Evolutionary conservation across 2,113 vertebrate genomes (phyloP), one percentile per base, ranked within the genome.

Genomic region (Xyliphius kryptos): DNA sequence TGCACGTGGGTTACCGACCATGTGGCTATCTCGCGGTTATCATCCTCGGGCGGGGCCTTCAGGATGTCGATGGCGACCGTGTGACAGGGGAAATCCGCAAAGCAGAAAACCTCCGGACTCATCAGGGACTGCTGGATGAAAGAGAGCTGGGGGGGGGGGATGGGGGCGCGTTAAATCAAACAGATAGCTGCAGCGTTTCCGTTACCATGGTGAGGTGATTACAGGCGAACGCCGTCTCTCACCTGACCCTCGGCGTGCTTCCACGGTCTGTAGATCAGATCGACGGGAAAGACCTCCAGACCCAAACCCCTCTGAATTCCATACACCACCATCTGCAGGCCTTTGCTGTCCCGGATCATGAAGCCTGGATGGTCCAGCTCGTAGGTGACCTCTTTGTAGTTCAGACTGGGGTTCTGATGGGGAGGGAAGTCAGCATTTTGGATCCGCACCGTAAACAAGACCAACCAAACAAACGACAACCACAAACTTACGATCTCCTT

Each of bases 211-310:
- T n/a, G n/a, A n/a, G n/a, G n/a, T n/a, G n/a, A n/a, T n/a, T n/a
- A n/a, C n/a, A n/a, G n/a, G 26, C 4, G 26, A 6, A 32, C 26
- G 2, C 26, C 4, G 1, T 17, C 47, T 22, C 11, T 73, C 76
- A 99, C 96, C 91, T 99, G 96, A 75, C 96, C 96, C 73, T 99
- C 96, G 2, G 94, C 94, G 2, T 98, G 91, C 80, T 99, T 99
- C 96, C 96, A 99, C 66, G 96, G 92, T 66, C 95, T 89, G 75
- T 97, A 97, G 68, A 99, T 91, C 70, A 97, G 92, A 73, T 99
- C 96, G 4, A 97, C 95, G 20, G 96, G 96, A 67, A 98, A 99
- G 8, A 92, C 91, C 51, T 99, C 95, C 83, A 98, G 88, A 59
- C 95, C 95, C 63, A 98, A 79, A 21, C 96, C 96, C 63, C 94